Evolutionary conservation across 2,888 invertebrate genomes (phyloP).

Genomic region (Drosophila imparisetae): DNA sequence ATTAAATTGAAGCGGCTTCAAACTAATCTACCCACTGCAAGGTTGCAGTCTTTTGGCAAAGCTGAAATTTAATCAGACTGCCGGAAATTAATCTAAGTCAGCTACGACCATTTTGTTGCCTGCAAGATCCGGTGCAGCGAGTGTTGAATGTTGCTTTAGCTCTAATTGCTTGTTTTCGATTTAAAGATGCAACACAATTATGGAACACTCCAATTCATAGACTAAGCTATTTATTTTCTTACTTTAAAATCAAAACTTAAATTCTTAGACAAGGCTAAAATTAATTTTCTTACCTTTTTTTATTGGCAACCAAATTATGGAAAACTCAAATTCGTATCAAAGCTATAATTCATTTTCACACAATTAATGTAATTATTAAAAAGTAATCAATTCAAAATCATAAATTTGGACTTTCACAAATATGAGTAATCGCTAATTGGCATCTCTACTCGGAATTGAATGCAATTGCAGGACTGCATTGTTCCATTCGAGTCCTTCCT

Average conservation of each 20-base stretch:
- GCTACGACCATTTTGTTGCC: neutral
- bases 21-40: neutral
- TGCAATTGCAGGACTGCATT: conserved; percentile 3
- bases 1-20: neutral
- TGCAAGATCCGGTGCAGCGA: conserved; percentile 3
- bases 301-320: neutral
- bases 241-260: neutral
- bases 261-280: neutral
- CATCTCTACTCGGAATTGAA: neutral
- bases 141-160: neutral
- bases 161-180: neutral
- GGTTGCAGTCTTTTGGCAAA: neutral
- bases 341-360: neutral
- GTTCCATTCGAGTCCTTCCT: neutral
- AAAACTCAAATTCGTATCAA: neutral
- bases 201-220: neutral
- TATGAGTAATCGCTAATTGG: neutral
- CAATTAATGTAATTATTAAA: neutral
- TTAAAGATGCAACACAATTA: neutral
- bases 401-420: neutral
- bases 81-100: conserved; percentile 23
- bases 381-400: neutral
- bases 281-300: neutral
- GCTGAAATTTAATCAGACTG: conserved; percentile 20
- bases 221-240: neutral